Percentiles rank a stretch among this genome's conserved stretches.
Conservation (phyloP, 2,113 vertebrate genomes). For the Hemiscyllium ocellatum region DNA sequence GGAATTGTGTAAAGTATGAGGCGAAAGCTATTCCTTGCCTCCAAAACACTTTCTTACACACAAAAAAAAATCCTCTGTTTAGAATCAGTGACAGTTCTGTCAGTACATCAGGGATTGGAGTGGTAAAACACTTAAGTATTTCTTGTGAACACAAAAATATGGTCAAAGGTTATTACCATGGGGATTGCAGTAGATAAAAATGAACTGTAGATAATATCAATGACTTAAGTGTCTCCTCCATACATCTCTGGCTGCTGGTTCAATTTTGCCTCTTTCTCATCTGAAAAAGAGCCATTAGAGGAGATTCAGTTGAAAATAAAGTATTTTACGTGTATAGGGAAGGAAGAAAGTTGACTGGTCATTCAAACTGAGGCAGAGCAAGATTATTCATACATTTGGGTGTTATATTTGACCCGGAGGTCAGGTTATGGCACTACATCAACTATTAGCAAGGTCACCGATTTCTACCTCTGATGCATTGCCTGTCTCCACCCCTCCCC, state of each 20-base stretch:
- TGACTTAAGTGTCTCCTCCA: neutral
- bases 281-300: neutral
- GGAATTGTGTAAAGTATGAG: neutral
- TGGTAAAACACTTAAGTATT: neutral
- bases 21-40: neutral
- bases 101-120: neutral
- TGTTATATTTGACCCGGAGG: neutral
- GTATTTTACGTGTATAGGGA: neutral
- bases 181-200: neutral
- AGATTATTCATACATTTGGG: neutral
- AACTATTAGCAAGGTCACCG: neutral
- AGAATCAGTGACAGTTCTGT: neutral
- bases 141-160: conserved; percentile 19
- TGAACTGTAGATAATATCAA: conserved; percentile 10
- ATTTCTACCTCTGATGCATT: neutral
- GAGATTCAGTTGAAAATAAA: neutral
- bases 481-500: neutral
- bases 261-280: neutral
- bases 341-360: neutral
- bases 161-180: neutral
- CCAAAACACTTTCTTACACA: neutral
- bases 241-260: neutral
- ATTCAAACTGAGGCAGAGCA: neutral
- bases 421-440: neutral
- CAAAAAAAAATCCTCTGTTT: neutral